Evolutionary conservation across 2,888 invertebrate species (phyloP).

Genomic region (Schizaphis graminum): DNA sequence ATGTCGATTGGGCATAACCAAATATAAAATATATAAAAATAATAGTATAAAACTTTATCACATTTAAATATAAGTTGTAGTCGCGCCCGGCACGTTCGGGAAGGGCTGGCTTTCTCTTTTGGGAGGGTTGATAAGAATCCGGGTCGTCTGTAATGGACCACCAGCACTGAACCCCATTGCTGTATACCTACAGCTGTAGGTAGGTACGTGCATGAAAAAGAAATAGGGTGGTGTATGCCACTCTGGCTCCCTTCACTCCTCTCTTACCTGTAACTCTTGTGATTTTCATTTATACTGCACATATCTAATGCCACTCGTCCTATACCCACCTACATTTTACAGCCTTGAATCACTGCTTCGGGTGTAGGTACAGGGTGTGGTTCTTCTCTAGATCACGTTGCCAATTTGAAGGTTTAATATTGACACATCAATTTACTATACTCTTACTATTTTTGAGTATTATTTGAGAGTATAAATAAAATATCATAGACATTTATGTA

Average conservation of each 20-base stretch:
- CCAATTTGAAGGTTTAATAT: neutral
- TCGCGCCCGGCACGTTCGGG: neutral
- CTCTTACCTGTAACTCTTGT: neutral
- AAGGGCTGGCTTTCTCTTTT: neutral
- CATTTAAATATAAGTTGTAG: neutral
- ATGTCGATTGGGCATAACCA: no score
- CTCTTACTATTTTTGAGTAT: neutral
- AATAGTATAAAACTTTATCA: no score
- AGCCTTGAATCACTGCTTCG: neutral
- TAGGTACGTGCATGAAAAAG: neutral
- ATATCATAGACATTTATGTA: neutral
- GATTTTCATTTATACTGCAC: neutral
- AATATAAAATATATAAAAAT: no score
- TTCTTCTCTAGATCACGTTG: neutral
- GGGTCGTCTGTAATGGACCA: neutral
- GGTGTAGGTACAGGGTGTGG: neutral
- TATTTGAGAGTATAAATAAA: neutral
- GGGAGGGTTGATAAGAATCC: neutral
- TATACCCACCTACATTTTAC: neutral
- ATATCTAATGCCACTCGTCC: neutral
- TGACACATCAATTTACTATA: neutral
- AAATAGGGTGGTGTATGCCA: neutral
- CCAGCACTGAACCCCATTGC: neutral
- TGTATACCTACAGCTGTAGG: neutral
- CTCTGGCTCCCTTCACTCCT: neutral